Evolutionary conservation across 1,140 invertebrate genomes (phyloP).

Genomic region (Drosophila mauritiana): DNA sequence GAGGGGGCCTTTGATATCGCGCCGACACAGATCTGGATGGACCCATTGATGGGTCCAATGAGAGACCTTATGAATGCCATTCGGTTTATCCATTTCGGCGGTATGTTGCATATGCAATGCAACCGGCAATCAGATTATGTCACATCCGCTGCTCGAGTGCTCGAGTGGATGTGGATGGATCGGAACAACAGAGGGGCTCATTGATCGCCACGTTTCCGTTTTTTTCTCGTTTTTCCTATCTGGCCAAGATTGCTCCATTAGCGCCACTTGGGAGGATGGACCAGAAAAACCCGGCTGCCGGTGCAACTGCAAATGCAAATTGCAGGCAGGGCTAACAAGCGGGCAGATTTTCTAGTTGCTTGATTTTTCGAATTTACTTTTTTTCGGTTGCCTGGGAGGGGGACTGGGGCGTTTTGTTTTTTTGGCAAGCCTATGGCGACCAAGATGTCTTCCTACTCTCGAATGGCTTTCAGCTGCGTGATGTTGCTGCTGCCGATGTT

Average conservation of each 20-base stretch:
- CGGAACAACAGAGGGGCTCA: constrained; percentile 66
- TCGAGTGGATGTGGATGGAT: constrained; percentile 30
- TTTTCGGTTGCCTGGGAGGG: neutral
- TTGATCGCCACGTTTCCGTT: constrained; percentile 56
- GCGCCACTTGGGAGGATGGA: constrained; percentile 32
- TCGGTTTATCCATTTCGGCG: constrained; percentile 64
- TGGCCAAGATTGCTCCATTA: constrained; percentile 63
- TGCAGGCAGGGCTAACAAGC: constrained; percentile 70
- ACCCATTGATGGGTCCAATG: constrained; percentile 38
- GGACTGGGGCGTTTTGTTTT: constrained; percentile 22
- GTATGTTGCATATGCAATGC: neutral
- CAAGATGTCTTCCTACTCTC: constrained; percentile 70
- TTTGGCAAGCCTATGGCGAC: constrained; percentile 56
- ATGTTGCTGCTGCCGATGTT: constrained; percentile 37
- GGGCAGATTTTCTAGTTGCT: constrained; percentile 55
- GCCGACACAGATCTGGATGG: constrained; percentile 73
- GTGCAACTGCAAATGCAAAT: constrained; percentile 70
- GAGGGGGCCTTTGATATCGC: constrained; percentile 77
- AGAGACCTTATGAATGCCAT: constrained; percentile 59
- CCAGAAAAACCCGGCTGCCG: constrained; percentile 4
- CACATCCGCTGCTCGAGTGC: constrained; percentile 62
- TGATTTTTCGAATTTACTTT: constrained; percentile 42
- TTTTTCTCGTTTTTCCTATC: constrained; percentile 15
- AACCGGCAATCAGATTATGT: constrained; percentile 65
- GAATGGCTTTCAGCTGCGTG: constrained; percentile 70